Conservation (phyloP, 2,888 invertebrate species). For the Alsophila aescularia region DNA sequence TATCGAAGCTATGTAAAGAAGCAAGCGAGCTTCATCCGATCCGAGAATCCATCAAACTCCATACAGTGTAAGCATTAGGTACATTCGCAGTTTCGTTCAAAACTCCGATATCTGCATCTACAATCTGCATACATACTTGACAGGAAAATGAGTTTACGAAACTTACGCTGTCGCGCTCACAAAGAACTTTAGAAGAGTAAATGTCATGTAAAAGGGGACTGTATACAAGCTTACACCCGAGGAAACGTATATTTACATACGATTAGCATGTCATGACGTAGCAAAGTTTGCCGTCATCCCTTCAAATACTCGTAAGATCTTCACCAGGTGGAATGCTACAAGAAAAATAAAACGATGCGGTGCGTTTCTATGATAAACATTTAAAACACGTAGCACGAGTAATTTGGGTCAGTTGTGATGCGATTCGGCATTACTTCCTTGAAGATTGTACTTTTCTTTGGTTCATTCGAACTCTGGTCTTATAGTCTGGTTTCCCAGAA, state of each 20-base stretch:
- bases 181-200: background rate
- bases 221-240: slow-evolving; percentile 16
- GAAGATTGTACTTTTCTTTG: too few species aligned
- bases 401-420: too few species aligned
- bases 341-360: background rate
- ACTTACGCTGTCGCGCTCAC: background rate
- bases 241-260: slow-evolving; percentile 18
- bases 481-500: too few species aligned
- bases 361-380: too few species aligned
- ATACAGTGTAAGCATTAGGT: background rate
- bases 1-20: slow-evolving; percentile 22
- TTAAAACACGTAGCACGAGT: too few species aligned
- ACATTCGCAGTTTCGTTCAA: slow-evolving; percentile 8
- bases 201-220: background rate
- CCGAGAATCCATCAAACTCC: slow-evolving; percentile 6
- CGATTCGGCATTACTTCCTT: too few species aligned
- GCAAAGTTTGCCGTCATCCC: slow-evolving; percentile 2
- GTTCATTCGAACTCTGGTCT: too few species aligned
- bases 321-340: background rate
- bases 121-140: too few species aligned
- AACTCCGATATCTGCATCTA: slow-evolving; percentile 1
- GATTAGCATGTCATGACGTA: slow-evolving; percentile 24
- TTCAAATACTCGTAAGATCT: slow-evolving; percentile 1
- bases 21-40: slow-evolving; percentile 4
- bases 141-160: background rate